Evolutionary conservation across 92 coral and sea anemone genomes (phyloP).

Genomic region (Porites rus): DNA sequence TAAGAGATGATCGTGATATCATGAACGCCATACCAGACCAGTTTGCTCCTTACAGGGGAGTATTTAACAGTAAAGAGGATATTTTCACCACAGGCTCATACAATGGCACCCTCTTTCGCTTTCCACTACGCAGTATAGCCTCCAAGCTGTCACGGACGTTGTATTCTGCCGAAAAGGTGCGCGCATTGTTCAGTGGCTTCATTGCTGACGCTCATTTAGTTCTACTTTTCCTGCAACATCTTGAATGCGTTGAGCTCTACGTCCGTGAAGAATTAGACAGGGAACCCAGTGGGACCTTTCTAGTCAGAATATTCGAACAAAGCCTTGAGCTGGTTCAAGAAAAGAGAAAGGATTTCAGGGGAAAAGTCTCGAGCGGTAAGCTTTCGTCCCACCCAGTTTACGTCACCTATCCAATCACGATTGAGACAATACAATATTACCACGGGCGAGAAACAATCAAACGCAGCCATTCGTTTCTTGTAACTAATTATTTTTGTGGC

Average conservation of each 20-base stretch:
- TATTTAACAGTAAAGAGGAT: not conserved
- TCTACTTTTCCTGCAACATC: not conserved
- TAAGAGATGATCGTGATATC: not conserved
- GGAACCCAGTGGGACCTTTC: not conserved
- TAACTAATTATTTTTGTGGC: not conserved
- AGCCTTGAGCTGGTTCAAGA: not conserved
- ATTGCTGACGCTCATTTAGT: not conserved
- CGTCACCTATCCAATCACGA: not conserved
- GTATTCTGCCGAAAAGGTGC: not conserved
- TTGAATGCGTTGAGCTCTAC: not conserved
- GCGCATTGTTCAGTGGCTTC: not conserved
- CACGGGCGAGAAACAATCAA: no score
- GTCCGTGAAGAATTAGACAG: not conserved
- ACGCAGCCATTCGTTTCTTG: not conserved
- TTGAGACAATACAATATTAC: not conserved
- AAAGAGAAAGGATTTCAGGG: not conserved
- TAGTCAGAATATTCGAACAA: not conserved
- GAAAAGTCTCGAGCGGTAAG: not conserved
- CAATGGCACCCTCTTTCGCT: not conserved
- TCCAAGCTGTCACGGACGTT: not conserved
- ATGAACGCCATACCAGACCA: not conserved
- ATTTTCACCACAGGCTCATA: not conserved
- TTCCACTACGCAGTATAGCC: not conserved
- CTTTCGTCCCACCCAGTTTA: not conserved
- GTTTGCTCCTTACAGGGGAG: not conserved